These are phyloP conservation scores for Trachythela sp. DNA, from an alignment of 64 coral and sea anemone genomes.

Conservation along the genomic window DNA sequence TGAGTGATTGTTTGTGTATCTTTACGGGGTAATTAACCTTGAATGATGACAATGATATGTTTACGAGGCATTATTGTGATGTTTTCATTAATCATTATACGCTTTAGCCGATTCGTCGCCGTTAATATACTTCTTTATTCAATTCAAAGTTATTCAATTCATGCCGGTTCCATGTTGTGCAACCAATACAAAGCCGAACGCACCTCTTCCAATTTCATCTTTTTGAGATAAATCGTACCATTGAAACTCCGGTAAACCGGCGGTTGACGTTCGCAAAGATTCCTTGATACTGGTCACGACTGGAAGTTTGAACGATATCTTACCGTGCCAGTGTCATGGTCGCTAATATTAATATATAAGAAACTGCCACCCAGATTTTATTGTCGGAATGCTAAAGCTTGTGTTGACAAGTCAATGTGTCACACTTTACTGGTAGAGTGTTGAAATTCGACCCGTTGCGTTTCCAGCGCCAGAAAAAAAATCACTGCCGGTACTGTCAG, in stretches of 20 bases:
- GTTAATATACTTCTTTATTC: background rate
- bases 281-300: background rate
- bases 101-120: too few species aligned
- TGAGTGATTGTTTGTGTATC: too few species aligned
- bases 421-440: too few species aligned
- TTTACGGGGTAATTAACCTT: too few species aligned
- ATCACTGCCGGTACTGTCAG: too few species aligned
- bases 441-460: too few species aligned
- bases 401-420: too few species aligned
- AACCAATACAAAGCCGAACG: background rate
- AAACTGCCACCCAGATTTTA: background rate
- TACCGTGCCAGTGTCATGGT: background rate
- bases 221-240: background rate
- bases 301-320: background rate
- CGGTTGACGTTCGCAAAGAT: background rate
- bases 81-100: too few species aligned
- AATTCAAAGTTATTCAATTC: background rate
- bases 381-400: too few species aligned
- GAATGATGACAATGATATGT: too few species aligned
- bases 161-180: background rate
- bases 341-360: background rate
- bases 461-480: too few species aligned
- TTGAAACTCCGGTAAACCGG: background rate
- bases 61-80: too few species aligned
- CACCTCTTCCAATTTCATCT: background rate